A percentile compares a stretch with the other conserved stretches of the same genome.
These are phyloP conservation scores for Indri indri DNA, from an alignment of 2,113 vertebrate species.

Conservation along the genomic window DNA sequence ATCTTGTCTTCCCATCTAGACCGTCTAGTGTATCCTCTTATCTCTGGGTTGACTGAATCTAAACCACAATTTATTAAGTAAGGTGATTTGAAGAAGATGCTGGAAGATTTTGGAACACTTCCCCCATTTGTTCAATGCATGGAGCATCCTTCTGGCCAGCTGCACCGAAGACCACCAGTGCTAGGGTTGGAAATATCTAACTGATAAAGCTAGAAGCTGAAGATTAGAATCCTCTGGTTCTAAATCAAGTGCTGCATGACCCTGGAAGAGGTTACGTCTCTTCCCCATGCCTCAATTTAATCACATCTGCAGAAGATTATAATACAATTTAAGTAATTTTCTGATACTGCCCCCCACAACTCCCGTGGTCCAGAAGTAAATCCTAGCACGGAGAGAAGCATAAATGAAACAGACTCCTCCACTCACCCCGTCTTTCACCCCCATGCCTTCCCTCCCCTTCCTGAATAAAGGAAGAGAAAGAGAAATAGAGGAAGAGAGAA, in stretches of 20 bases:
- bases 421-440: neutral
- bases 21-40: neutral
- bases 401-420: neutral
- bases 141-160: neutral
- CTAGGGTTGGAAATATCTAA: neutral
- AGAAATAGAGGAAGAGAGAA: neutral
- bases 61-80: neutral
- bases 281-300: neutral
- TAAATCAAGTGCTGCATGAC: neutral
- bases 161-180: neutral
- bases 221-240: neutral
- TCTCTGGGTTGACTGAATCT: neutral
- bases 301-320: neutral
- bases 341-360: neutral
- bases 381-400: neutral
- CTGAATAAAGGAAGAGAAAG: neutral
- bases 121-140: neutral
- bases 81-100: neutral
- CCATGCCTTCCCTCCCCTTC: neutral
- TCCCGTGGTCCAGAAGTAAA: neutral
- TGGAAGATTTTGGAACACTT: neutral
- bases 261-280: neutral
- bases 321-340: neutral
- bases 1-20: neutral
- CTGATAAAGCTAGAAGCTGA: neutral